phyloP scores from a whole-genome alignment of 2,888 invertebrate species.

The Sarcophaga rosellei region DNA sequence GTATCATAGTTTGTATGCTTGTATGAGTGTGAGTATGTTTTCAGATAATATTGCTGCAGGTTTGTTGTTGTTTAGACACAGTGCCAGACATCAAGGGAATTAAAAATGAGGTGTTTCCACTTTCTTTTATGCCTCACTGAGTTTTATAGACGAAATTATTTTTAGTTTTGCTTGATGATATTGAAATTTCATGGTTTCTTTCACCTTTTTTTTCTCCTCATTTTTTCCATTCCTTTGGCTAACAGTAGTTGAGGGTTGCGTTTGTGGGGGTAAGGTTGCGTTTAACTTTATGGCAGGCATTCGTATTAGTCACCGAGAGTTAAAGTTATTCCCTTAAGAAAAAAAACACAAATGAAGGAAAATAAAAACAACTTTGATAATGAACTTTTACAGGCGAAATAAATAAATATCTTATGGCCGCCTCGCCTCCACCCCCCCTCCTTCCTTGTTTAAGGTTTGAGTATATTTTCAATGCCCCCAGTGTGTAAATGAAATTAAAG shows the following conservation, averaged over 20 bases:
- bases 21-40: background rate
- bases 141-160: slow-evolving; percentile 11
- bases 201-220: too few species aligned
- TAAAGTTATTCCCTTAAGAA: background rate
- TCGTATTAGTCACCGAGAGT: background rate
- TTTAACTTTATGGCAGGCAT: background rate
- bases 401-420: too few species aligned
- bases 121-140: slow-evolving; percentile 12
- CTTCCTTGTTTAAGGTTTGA: too few species aligned
- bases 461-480: too few species aligned
- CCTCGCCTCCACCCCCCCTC: too few species aligned
- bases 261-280: background rate
- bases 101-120: slow-evolving; percentile 42
- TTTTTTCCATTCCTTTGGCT: too few species aligned
- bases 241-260: too few species aligned
- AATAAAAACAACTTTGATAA: background rate
- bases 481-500: too few species aligned
- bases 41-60: slow-evolving; percentile 40
- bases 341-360: background rate
- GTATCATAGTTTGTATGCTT: background rate
- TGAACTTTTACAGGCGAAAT: background rate
- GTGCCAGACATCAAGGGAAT: slow-evolving; percentile 62
- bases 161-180: background rate
- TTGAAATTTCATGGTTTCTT: background rate
- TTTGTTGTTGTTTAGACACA: slow-evolving; percentile 47